Conservation (phyloP, 2,113 vertebrate species). For the Hylia prasina region DNA sequence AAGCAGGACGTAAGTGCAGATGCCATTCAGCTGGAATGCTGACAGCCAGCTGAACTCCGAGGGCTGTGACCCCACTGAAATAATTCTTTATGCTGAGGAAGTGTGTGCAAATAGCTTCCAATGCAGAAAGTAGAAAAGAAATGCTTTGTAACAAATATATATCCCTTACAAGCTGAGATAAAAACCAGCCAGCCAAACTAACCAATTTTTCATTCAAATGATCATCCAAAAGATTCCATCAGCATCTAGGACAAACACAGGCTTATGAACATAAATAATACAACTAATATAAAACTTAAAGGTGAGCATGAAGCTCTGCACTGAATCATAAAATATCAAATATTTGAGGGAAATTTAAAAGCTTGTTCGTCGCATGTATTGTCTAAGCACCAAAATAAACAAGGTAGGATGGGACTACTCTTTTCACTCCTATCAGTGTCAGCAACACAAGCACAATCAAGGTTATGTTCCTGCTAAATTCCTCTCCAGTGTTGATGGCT, state of each 20-base stretch:
- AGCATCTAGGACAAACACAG: not conserved
- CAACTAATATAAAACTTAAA: not conserved
- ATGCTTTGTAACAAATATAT: not conserved
- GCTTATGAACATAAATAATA: not conserved
- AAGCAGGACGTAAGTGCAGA: conserved; percentile 61
- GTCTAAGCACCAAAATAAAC: not conserved
- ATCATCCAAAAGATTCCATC: not conserved
- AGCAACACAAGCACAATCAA: not conserved
- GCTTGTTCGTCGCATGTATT: not conserved
- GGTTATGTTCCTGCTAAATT: not conserved
- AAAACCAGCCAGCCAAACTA: not conserved
- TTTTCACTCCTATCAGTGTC: not conserved
- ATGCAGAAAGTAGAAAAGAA: not conserved
- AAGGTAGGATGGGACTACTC: not conserved
- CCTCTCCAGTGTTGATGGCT: not conserved
- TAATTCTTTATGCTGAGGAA: conserved; percentile 47
- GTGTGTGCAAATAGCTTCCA: conserved; percentile 45
- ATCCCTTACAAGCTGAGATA: not conserved
- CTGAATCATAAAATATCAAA: not conserved
- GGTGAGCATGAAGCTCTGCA: fast-evolving
- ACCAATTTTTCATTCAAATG: not conserved
- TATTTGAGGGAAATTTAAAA: not conserved
- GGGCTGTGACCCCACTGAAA: conserved; percentile 46
- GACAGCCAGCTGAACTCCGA: conserved; percentile 38
- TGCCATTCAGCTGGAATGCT: conserved; percentile 54